A percentile compares a stretch with the other conserved stretches of the same genome.
Conservation (phyloP, 1,140 invertebrate genomes). For the Coptotermes formosanus region DNA sequence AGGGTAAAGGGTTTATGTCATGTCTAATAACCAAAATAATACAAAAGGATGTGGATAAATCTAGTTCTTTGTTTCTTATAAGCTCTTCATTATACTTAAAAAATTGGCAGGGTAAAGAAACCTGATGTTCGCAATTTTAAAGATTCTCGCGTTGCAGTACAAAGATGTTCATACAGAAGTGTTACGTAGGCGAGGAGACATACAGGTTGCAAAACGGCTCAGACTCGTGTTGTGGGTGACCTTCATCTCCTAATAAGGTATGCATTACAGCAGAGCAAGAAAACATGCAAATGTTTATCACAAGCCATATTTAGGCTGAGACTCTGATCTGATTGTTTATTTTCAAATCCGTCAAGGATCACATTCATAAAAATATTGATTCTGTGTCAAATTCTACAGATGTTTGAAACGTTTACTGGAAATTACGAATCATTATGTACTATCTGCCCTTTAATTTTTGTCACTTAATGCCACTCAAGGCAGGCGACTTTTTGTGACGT, state of each 20-base stretch:
- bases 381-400: neutral
- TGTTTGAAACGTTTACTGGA: neutral
- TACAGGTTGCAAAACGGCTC: neutral
- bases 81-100: too few species aligned
- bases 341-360: neutral
- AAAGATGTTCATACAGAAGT: neutral
- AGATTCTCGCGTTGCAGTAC: neutral
- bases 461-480: neutral
- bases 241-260: constrained; percentile 3
- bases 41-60: too few species aligned
- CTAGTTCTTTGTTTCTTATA: too few species aligned
- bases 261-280: neutral
- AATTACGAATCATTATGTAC: neutral
- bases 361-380: neutral
- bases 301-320: neutral
- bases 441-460: neutral
- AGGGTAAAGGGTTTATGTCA: too few species aligned
- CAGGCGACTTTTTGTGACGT: neutral
- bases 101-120: too few species aligned
- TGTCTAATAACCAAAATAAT: too few species aligned
- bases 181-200: neutral
- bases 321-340: neutral
- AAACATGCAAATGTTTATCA: neutral
- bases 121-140: too few species aligned
- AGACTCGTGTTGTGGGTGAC: neutral